Evolutionary conservation across 2,113 vertebrate genomes (phyloP).

Genomic region (Plotosus lineatus): DNA sequence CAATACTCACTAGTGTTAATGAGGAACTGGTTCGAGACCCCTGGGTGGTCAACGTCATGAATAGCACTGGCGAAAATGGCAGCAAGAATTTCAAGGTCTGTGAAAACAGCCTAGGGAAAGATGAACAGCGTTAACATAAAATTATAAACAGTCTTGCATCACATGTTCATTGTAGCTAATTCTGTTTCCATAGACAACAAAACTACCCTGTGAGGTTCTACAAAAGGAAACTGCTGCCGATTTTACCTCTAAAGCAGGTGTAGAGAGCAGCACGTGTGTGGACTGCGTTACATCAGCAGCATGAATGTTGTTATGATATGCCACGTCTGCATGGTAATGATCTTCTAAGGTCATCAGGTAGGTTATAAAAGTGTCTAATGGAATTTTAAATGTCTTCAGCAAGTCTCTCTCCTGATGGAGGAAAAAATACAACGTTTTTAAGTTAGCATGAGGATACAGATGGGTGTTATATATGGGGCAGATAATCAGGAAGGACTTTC

Average conservation of each 20-base stretch:
- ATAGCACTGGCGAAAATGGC: conserved; percentile 90
- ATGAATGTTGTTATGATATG: conserved; percentile 87
- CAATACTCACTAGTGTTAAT: conserved; percentile 85
- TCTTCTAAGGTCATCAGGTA: conserved; percentile 88
- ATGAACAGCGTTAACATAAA: background rate
- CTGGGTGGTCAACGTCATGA: conserved; percentile 87
- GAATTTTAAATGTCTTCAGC: conserved; percentile 88
- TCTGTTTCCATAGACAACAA: background rate
- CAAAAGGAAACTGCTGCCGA: background rate
- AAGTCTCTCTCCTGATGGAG: conserved; percentile 80
- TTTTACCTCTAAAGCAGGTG: conserved; percentile 83
- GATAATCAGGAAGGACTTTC: background rate
- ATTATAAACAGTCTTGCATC: conserved; percentile 8
- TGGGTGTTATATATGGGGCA: background rate
- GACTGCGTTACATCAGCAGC: conserved; percentile 87
- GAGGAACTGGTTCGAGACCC: conserved; percentile 88
- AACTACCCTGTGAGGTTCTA: background rate
- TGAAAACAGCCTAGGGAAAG: conserved; percentile 81
- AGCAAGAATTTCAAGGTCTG: conserved; percentile 86
- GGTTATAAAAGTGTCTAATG: conserved; percentile 83
- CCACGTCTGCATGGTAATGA: conserved; percentile 85
- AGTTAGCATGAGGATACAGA: background rate
- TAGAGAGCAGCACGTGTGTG: conserved; percentile 83
- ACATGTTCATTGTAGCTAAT: background rate
- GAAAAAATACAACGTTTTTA: background rate